Base-by-base conservation (phyloP, 2,888 invertebrate genomes). In the Spisula solida region DNA sequence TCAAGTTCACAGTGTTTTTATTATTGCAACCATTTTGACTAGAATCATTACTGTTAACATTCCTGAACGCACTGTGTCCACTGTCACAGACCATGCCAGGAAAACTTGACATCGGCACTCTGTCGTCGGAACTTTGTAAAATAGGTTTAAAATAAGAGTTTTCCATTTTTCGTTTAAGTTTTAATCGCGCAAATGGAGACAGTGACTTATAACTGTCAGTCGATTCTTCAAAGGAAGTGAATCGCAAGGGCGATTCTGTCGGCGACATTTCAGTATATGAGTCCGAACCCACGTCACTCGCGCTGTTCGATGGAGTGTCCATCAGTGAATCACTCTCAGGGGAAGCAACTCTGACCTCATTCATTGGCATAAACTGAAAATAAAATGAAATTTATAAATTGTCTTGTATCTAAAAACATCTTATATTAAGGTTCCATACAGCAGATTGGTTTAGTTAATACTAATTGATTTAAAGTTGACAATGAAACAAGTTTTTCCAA, bases 41-140 rank as follows among this genome's bases (percentile, higher is more conserved):
- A 78, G 86, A 84, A 84, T 86, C 75, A 34, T 41, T 78, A 70
- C 56, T 80, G 34, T 81, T 86, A 18, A 90, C 90, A 82, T 82
- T 89, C 29, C 79, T 90, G 83, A 90, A 89, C 82, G 90, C 89
- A 86, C 88, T 88, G 34, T 87, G 85, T 79, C 88, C 92, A 66
- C 84, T 85, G 29, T 83, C 70, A 75, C 87, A 79, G 34, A 87
- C 41, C 18, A 48, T 84, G n/a, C 48, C 84, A 2, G 88, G 79
- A n/a, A 41, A 82, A 48, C 70, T 47, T 47, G 82, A 70, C 5
- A n/a, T 25, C 0, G 82, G 55, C 12, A 66, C 31, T 8, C 82
- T 47, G 31, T 86, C 82, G 55, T 86, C 82, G 16, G 56, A 29
- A 25, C 80, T 81, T 20, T 88, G 87, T 25, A 82, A 78, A 31